Evolutionary conservation across 2,888 invertebrate genomes (phyloP).

Genomic region (Lepidonotus clava): DNA sequence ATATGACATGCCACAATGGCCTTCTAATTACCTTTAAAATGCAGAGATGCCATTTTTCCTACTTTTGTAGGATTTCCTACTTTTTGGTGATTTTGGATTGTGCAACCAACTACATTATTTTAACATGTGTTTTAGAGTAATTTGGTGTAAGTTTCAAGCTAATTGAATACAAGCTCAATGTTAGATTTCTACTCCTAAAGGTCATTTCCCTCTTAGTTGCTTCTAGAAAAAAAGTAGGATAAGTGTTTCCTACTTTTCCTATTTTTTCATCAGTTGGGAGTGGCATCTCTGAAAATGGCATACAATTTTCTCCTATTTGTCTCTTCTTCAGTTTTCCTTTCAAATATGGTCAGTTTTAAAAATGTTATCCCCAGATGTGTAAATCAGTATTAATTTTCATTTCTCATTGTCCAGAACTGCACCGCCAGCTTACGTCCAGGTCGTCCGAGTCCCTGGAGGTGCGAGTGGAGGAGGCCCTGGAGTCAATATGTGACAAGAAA

Average conservation of each 20-base stretch:
- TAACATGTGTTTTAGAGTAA: no score
- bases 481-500: background rate
- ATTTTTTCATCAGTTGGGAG: background rate
- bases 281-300: background rate
- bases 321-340: background rate
- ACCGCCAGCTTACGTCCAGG: background rate
- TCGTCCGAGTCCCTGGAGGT: constrained; percentile 19
- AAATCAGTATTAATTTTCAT: background rate
- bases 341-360: background rate
- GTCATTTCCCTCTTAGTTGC: no score
- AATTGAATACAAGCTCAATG: no score
- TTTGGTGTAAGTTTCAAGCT: no score
- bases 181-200: no score
- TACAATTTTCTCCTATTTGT: background rate
- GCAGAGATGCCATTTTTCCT: no score
- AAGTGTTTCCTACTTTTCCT: background rate
- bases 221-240: no score
- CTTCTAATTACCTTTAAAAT: no score
- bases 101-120: no score
- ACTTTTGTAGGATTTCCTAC: no score
- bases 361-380: background rate
- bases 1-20: no score
- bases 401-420: background rate
- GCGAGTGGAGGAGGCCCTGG: background rate
- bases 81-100: no score